phyloP scores from a whole-genome alignment of 1,140 invertebrate species.

The Philotrypesis tridentata region DNA sequence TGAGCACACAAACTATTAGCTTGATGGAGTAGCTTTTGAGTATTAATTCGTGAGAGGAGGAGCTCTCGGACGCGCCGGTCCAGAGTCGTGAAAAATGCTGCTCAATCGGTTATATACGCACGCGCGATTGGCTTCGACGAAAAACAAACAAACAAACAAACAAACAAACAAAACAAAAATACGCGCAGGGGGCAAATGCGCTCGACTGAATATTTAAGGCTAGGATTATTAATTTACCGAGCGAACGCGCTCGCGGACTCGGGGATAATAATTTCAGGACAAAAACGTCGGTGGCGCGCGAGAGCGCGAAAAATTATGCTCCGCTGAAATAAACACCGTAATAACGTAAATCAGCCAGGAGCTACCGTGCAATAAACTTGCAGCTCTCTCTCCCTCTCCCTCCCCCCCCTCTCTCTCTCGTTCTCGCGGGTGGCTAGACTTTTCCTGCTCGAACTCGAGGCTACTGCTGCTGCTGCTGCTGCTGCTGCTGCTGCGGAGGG shows the following conservation, averaged over 20 bases:
- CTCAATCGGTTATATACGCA: background rate
- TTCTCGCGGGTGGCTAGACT: background rate
- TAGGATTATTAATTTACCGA: background rate
- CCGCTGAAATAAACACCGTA: constrained; percentile 19
- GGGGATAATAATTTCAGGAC: background rate
- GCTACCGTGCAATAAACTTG: constrained; percentile 15
- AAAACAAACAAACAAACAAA: no score
- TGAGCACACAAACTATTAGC: constrained; percentile 32
- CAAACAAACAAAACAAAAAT: no score
- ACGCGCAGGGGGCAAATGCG: no score
- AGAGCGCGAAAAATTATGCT: background rate
- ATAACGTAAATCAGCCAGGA: background rate
- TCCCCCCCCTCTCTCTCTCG: no score
- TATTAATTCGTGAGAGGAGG: background rate
- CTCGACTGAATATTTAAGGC: no score
- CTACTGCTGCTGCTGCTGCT: no score
- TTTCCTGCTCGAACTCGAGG: constrained; percentile 14
- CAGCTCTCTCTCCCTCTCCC: no score
- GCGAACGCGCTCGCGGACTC: background rate
- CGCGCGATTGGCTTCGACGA: no score
- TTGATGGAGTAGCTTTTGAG: constrained; percentile 26
- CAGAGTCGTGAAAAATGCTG: background rate
- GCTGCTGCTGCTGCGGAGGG: no score
- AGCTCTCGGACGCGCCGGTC: background rate
- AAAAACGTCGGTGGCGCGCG: background rate